Percentiles rank a stretch among this genome's conserved stretches.
Conservation (phyloP, 2,888 invertebrate species). For the Caenorhabditis auriculariae region DNA sequence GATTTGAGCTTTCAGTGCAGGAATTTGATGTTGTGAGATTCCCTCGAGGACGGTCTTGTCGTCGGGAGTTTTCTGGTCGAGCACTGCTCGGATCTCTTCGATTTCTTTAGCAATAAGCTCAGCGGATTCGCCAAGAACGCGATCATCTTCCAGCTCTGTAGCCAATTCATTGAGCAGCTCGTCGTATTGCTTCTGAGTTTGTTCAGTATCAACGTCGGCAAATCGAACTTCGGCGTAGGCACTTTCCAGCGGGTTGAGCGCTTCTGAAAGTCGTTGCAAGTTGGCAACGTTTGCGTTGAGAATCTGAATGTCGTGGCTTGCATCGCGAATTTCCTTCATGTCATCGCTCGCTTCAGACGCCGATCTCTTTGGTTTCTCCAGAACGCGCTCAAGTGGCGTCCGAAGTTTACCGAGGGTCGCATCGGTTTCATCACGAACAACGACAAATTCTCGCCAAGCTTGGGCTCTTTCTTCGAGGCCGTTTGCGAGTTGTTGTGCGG, state of each 20-base stretch:
- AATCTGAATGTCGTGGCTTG: conserved; percentile 8
- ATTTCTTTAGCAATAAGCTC: conserved; percentile 27
- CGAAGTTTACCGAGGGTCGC: conserved; percentile 6
- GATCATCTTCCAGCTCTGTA: conserved; percentile 24
- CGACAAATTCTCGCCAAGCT: conserved; percentile 12
- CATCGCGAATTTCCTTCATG: conserved; percentile 7
- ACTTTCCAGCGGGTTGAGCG: conserved; percentile 42
- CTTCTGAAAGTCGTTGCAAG: conserved; percentile 38
- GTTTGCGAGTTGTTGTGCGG: conserved; percentile 5
- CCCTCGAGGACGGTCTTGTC: conserved; percentile 1
- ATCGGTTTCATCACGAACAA: conserved; percentile 4
- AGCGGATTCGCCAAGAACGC: conserved; percentile 25
- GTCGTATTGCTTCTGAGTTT: conserved; percentile 37
- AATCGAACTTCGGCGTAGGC: conserved; percentile 49
- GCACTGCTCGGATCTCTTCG: conserved; percentile 6
- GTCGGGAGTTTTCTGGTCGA: conserved; percentile 3
- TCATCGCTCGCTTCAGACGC: conserved; percentile 14
- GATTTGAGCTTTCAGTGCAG: conserved; percentile 24
- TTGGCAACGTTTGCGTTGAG: conserved; percentile 13
- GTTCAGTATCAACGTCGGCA: conserved; percentile 45
- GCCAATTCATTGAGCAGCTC: conserved; percentile 29
- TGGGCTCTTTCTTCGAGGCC: conserved; percentile 1
- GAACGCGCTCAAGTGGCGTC: conserved; percentile 1
- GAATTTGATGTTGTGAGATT: conserved; percentile 6
- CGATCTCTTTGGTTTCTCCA: conserved; percentile 5